Conservation (phyloP, 1,140 invertebrate species). For the Chelonus insularis region DNA sequence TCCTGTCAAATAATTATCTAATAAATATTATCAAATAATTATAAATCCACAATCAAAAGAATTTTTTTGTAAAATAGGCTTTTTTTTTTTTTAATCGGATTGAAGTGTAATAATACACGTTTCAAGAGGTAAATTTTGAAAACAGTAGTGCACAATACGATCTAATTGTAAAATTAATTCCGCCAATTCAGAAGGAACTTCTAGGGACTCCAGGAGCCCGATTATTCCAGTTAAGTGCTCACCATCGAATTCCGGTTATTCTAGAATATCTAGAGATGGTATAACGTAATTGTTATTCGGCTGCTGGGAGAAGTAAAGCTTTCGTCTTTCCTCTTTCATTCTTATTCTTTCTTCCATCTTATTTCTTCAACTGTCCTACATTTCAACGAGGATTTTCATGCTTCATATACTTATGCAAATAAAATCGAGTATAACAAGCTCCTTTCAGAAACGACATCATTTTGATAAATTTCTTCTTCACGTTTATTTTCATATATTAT, state of each 20-base stretch:
- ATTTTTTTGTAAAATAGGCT: too few species aligned
- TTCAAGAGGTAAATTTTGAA: slow-evolving; percentile 1
- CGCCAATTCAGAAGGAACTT: slow-evolving; percentile 2
- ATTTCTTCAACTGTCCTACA: neutral
- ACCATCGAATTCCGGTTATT: slow-evolving; percentile 4
- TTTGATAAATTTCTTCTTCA: slow-evolving; percentile 1
- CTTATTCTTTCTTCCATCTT: neutral
- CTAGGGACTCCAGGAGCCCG: neutral
- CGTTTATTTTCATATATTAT: slow-evolving; percentile 6
- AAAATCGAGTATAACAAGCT: slow-evolving; percentile 4
- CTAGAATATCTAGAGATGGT: neutral
- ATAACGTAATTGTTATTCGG: slow-evolving; percentile 6
- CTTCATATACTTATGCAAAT: slow-evolving; percentile 9
- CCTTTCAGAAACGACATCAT: neutral
- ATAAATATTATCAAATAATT: too few species aligned
- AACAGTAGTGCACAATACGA: neutral
- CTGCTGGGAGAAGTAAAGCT: neutral
- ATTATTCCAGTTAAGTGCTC: slow-evolving; percentile 9
- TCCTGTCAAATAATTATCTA: too few species aligned
- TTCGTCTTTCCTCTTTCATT: neutral
- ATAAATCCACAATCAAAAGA: too few species aligned
- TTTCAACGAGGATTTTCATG: slow-evolving; percentile 4
- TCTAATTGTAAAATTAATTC: slow-evolving; percentile 8
- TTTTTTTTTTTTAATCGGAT: too few species aligned
- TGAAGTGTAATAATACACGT: too few species aligned